Evolutionary conservation across 2,888 invertebrate genomes (phyloP), one percentile per base, ranked within the genome.

Genomic region (Coenonympha arcania): DNA sequence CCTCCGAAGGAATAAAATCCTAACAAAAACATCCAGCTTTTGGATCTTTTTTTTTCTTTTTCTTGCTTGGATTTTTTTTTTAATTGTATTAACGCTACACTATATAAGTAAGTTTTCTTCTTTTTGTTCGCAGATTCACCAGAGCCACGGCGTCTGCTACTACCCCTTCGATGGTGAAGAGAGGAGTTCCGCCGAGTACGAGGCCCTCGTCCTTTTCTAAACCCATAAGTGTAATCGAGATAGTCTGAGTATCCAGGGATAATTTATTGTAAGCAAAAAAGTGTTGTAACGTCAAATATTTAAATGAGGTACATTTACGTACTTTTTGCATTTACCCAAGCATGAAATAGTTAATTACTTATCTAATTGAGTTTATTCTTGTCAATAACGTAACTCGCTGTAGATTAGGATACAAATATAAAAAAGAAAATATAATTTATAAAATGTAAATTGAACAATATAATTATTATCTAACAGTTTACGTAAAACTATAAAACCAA

Each of bases 161-260:
- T 89, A 91, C 57, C 90, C 91, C 5, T 91, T 89, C 69, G 91
- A 87, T 49, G 91, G 92, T 0, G 88, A 89, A 67, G 93, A 93
- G 68, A 76, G 88, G 56, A 85, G 80, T 48, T 88, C 90, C 54
- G 69, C 80, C 1, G 88, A 90, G 57, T 93, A 93, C 75, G 93
- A 94, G 73, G 88, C 90, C 42, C 87, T 94, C 4, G 89, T 90
- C 22, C 75, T 84, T 8, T 58, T 82, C 67, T 85, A 71, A 71
- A 59, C 2, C 18, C 19, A 43, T 28, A 39, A 22, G 16, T 15
- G 31, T 20, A 24, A 48, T 18, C 42, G 31, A 59, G 60, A 57
- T 47, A 57, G 44, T 58, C 56, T 55, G 39, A 52, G 37, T 24
- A 26, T 44, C 37, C 33, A 41, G 45, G 37, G 43, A 43, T 20